phyloP scores from a whole-genome alignment of 2,888 invertebrate genomes.

The Polymixis flavicincta region DNA sequence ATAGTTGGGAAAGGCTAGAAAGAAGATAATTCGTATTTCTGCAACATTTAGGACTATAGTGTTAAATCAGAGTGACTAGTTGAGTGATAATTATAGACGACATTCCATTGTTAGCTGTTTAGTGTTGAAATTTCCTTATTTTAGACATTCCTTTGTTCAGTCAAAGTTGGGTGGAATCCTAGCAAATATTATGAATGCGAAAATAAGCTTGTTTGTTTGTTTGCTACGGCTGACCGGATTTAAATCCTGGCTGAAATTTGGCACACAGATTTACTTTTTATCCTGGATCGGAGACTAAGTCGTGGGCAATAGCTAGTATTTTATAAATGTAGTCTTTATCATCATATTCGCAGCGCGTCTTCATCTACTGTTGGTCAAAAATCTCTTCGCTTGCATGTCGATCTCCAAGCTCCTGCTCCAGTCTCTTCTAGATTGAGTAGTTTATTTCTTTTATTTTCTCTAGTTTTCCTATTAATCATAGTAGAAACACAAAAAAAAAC shows the following conservation, averaged over 20 bases:
- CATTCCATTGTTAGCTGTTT: conserved; percentile 2
- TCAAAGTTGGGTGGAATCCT: not conserved
- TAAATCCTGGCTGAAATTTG: too few species aligned
- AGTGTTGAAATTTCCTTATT: conserved; percentile 2
- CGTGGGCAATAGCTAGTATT: too few species aligned
- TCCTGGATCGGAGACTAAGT: too few species aligned
- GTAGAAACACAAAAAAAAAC: not conserved
- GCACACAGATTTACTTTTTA: too few species aligned
- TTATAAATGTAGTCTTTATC: not conserved
- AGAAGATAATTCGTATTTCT: not conserved
- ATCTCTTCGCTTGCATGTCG: not conserved
- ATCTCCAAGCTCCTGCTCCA: not conserved
- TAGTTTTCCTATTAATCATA: not conserved
- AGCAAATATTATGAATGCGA: too few species aligned
- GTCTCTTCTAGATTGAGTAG: not conserved
- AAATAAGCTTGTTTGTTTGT: too few species aligned
- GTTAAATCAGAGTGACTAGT: not conserved
- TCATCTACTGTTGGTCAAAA: not conserved
- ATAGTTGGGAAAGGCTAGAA: too few species aligned
- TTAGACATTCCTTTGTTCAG: not conserved
- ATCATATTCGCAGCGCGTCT: not conserved
- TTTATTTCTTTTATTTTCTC: not conserved
- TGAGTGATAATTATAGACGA: not conserved
- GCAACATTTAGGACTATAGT: conserved; percentile 3
- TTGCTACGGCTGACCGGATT: too few species aligned